phyloP scores from a whole-genome alignment of 2,797 vertebrate species.

The Catostomus latipinnis region DNA sequence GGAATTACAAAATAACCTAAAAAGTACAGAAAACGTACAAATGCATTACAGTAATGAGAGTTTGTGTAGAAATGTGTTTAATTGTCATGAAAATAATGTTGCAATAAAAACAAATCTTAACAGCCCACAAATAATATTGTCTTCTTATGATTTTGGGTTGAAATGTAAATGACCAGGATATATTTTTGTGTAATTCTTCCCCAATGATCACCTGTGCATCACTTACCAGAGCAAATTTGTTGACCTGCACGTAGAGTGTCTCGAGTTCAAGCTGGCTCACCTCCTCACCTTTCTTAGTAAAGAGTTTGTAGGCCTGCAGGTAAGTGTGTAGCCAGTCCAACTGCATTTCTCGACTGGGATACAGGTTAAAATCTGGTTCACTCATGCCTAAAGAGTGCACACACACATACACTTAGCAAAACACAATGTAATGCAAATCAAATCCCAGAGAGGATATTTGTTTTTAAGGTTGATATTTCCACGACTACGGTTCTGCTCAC shows the following conservation, averaged over 20 bases:
- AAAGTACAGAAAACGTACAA: too few species aligned
- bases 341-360: constrained; percentile 87
- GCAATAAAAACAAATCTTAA: too few species aligned
- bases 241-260: constrained; percentile 92
- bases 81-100: too few species aligned
- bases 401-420: constrained; percentile 4
- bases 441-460: not conserved
- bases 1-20: too few species aligned
- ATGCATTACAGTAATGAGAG: too few species aligned
- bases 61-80: too few species aligned
- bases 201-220: not conserved
- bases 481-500: constrained; percentile 70
- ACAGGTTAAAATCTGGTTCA: constrained; percentile 87
- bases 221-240: constrained; percentile 96
- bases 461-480: not conserved
- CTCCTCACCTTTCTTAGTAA: constrained; percentile 73
- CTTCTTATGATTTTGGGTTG: too few species aligned
- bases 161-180: too few species aligned
- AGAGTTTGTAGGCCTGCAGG: constrained; percentile 87
- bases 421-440: not conserved
- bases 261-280: constrained; percentile 86
- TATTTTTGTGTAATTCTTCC: too few species aligned
- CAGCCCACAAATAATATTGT: too few species aligned
- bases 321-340: constrained; percentile 91
- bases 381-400: constrained; percentile 82